Evolutionary conservation across 1,140 invertebrate genomes (phyloP), one percentile per base, ranked within the genome.

Genomic region (Diorhabda carinulata): DNA sequence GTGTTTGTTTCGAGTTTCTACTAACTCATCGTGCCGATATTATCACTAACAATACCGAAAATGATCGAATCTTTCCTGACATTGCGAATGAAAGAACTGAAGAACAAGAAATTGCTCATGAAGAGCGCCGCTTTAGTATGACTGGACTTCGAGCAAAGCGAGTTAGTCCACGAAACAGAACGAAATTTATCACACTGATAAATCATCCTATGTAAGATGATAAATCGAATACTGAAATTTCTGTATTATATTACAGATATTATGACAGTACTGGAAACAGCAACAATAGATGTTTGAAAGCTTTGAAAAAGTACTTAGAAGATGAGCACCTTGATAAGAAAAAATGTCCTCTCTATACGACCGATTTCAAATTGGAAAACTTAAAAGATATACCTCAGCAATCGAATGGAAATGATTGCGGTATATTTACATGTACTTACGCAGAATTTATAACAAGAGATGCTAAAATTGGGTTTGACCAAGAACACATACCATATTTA

Each of bases 341-440:
- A 79, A 91, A 92, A 58, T 76, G 83, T 73, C 73, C 82, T 0
- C 91, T 92, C 70, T 88, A 97, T 76, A 88, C 88, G 0, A 84
- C 77, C 41, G 87, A 86, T 5, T 98, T 95, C 89, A 84, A 79
- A 43, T 82, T 88, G 5, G 86, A 89, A 72, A 88, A 85, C 76
- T 84, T 90, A 5, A 85, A 84, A 84, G 89, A 95, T 78, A 95
- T 98, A 74, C 98, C 98, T 0, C 91, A 93, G 74, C 97, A 99
- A 83, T 92, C 92, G 88, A 99, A 99, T 83, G 95, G 95, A n/a
- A 94, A 92, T 79, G 97, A 99, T 82, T 99, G 97, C 83, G 97
- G 97, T 3, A 94, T 99, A 83, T 99, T 99, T 82, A 88, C 95
- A 2, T 98, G 96, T 82, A 97, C 95, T 81, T 98, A 93, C 84